Evolutionary conservation across 2,797 vertebrate genomes (phyloP).

Genomic region (Carapus acus): DNA sequence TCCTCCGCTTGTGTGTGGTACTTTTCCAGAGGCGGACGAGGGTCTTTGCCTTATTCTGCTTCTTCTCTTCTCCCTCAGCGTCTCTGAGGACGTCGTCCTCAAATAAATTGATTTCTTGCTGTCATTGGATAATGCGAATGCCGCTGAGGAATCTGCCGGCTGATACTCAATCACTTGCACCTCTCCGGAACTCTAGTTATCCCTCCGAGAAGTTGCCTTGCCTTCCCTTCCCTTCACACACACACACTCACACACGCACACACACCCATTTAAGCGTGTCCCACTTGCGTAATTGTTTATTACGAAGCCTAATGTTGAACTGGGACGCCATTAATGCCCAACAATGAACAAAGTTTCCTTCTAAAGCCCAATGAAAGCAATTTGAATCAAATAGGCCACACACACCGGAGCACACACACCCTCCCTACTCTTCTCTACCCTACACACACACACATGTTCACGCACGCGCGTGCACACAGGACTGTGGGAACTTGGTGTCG

Average conservation of each 20-base stretch:
- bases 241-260: no score
- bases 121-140: conserved; percentile 58
- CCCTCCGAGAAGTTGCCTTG: conserved; percentile 38
- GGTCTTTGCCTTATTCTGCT: no score
- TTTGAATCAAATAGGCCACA: conserved; percentile 48
- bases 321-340: conserved; percentile 43
- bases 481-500: conserved; percentile 40
- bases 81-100: conserved; percentile 46
- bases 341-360: conserved; percentile 56
- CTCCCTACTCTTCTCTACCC: no score
- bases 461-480: conserved; percentile 8
- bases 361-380: conserved; percentile 54
- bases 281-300: conserved; percentile 64
- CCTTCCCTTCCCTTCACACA: no score
- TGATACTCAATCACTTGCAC: conserved; percentile 60
- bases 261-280: conserved; percentile 33
- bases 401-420: not conserved
- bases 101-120: conserved; percentile 69
- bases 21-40: no score
- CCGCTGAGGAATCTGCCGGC: conserved; percentile 49
- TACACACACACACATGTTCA: conserved; percentile 5
- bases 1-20: conserved; percentile 20
- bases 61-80: conserved; percentile 30
- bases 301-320: conserved; percentile 56
- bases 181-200: conserved; percentile 48